phyloP scores from a whole-genome alignment of 2,888 invertebrate species.

The Megamerina dolium region DNA sequence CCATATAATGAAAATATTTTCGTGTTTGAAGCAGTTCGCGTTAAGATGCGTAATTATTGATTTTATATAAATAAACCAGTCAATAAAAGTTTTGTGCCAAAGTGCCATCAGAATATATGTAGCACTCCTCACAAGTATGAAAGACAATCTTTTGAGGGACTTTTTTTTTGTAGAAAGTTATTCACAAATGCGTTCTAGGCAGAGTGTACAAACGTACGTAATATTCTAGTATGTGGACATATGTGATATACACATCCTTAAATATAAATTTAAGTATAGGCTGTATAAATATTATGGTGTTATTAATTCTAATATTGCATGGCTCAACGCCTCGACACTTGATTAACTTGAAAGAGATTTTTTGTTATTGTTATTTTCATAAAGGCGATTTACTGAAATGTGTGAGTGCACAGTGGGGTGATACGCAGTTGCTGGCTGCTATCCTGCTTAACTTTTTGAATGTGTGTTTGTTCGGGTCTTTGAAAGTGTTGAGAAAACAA shows the following conservation, averaged over 20 bases:
- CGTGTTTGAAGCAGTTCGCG: not conserved
- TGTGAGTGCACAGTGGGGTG: no score
- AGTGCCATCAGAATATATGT: no score
- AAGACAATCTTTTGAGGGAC: not conserved
- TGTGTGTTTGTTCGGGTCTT: no score
- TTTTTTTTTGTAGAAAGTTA: not conserved
- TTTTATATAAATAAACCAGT: conserved; percentile 34
- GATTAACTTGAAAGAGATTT: conserved; percentile 9
- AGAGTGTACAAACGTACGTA: not conserved
- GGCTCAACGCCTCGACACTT: conserved; percentile 34
- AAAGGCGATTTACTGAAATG: no score
- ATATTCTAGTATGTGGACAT: not conserved
- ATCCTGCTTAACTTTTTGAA: no score
- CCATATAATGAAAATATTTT: not conserved
- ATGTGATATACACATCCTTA: no score
- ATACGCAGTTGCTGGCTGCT: no score
- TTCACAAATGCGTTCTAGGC: conserved; percentile 18
- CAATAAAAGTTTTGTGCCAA: no score
- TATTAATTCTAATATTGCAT: conserved; percentile 43
- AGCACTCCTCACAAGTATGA: no score
- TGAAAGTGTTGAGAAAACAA: no score
- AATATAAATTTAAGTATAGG: no score
- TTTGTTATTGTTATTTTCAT: no score
- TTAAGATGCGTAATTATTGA: conserved; percentile 44
- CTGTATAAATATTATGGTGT: conserved; percentile 25